Conservation (phyloP, 2,113 vertebrate genomes). For the Otocyon megalotis region DNA sequence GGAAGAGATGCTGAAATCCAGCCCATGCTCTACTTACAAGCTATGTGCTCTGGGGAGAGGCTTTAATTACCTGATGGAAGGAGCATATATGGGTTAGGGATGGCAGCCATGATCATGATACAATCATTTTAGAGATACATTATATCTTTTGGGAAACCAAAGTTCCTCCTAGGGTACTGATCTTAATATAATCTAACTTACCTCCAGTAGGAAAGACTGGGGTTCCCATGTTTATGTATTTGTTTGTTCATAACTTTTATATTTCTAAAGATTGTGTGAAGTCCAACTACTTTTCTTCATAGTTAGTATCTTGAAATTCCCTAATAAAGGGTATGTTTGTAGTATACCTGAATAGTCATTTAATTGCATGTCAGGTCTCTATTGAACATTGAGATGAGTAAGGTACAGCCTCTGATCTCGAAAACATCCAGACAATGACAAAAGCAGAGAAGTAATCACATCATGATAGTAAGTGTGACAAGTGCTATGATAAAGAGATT, state of each 20-base stretch:
- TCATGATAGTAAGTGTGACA: not conserved
- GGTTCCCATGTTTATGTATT: not conserved
- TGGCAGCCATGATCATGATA: not conserved
- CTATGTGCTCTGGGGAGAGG: not conserved
- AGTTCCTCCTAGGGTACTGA: not conserved
- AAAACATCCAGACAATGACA: not conserved
- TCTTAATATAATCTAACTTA: not conserved
- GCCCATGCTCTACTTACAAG: not conserved
- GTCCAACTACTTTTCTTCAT: not conserved
- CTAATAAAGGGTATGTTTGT: not conserved
- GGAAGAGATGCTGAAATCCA: not conserved
- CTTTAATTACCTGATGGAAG: not conserved
- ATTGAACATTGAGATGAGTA: not conserved
- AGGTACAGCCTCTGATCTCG: not conserved
- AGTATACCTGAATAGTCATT: not conserved
- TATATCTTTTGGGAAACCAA: not conserved
- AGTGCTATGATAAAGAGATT: not conserved
- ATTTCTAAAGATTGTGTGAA: constrained; percentile 17
- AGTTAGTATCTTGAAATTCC: not conserved
- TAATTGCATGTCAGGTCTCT: not conserved
- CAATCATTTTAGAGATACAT: not conserved
- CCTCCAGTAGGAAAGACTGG: not conserved
- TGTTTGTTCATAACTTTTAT: not conserved
- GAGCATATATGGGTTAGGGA: not conserved
- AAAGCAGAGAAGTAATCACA: constrained; percentile 14